Evolutionary conservation across 2,888 invertebrate species (phyloP), one percentile per base, ranked within the genome.

Genomic region (Agrochola litura): DNA sequence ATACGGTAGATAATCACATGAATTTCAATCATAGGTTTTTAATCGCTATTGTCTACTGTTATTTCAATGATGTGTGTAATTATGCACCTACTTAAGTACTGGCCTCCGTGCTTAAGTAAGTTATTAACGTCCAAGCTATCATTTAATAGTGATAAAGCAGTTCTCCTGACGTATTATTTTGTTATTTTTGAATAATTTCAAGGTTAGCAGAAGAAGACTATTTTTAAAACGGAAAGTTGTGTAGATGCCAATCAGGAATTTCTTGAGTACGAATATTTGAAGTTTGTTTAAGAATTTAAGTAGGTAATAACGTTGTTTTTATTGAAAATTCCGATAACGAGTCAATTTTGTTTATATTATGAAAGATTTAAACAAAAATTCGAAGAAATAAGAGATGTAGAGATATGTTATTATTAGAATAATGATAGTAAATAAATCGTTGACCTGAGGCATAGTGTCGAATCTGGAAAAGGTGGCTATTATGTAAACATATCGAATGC

Each of bases 401-500:
- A 58, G 30, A 64, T n/a, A 19, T 63, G 22, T 52, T 67, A 2
- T 63, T 73, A 54, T 75, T 60, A 10, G 12, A 61, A 61, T 52
- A 54, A 63, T 37, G 37, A 77, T 74, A 64, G 64, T 69, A 79
- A 70, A 71, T 76, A 69, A 83, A 81, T 75, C 77, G 54, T 76
- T 84, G 81, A 84, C 78, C 84, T 61, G 76, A 60, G 41, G 49
- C 61, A 58, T 54, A 37, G 68, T 77, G 65, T 77, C 68, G 61
- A 75, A 87, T 80, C 64, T 76, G 72, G 72, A 65, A 76, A 77
- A 78, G 46, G 41, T 73, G 19, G 72, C 30, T 64, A 81, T 87
- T 88, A 88, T 87, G 88, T 88, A 86, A 87, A 86, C 70, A 79
- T 74, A 76, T 66, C 54, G 65, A 77, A 83, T 79, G 78, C 56